A percentile compares a stretch with the other conserved stretches of the same genome.
phyloP scores from a whole-genome alignment of 2,888 invertebrate species.

The Chloroclysta siterata region DNA sequence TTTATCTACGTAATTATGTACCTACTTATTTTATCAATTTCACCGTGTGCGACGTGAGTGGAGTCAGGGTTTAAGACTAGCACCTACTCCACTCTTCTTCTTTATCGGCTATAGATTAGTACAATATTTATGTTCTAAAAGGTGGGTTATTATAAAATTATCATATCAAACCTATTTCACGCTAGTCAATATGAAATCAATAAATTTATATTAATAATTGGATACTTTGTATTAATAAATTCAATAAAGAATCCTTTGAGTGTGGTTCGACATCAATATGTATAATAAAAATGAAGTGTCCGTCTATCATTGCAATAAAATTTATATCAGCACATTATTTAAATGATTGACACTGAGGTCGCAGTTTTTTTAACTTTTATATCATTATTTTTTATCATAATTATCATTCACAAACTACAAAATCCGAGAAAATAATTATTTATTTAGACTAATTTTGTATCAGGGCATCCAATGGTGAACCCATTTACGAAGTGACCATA shows the following conservation, averaged over 20 bases:
- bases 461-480: too few species aligned
- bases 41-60: too few species aligned
- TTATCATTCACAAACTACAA: too few species aligned
- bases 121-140: constrained; percentile 1
- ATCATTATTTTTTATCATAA: too few species aligned
- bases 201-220: constrained; percentile 16
- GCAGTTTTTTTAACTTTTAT: not conserved
- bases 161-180: constrained; percentile 27
- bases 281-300: constrained; percentile 12
- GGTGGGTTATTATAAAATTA: constrained; percentile 16
- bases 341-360: not conserved
- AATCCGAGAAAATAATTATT: too few species aligned
- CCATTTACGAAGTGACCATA: too few species aligned
- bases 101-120: not conserved
- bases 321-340: constrained; percentile 1
- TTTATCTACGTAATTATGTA: too few species aligned
- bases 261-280: constrained; percentile 15
- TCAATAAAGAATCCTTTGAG: constrained; percentile 21
- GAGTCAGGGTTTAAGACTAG: too few species aligned
- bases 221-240: constrained; percentile 22
- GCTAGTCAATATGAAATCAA: constrained; percentile 16
- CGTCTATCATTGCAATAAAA: constrained; percentile 16
- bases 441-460: too few species aligned
- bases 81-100: not conserved
- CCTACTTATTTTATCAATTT: too few species aligned